Evolutionary conservation across 2,113 vertebrate species (phyloP), one percentile per base, ranked within the genome.

Genomic region (Laticauda laticaudata): DNA sequence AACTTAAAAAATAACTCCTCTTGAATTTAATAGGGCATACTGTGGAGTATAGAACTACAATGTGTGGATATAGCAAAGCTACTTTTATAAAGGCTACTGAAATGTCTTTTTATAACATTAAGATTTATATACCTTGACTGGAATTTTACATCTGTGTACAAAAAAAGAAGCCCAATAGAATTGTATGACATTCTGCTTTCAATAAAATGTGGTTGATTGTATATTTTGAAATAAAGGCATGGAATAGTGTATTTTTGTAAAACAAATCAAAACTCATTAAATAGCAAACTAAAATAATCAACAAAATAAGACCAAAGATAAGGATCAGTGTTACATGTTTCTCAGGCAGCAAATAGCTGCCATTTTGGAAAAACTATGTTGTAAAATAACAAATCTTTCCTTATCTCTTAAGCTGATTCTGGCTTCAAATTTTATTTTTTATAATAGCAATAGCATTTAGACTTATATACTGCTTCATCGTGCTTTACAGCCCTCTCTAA

Each of bases 401-500:
- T 93, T 90, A 75, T 94, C 56, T 92, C 90, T 91, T 92, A 90
- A 95, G 89, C 93, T 90, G 90, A 94, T 93, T 95, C 93, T 96
- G 94, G 91, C 93, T 96, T 92, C 91, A 90, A 90, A 88, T 94
- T 90, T 93, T 97, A 94, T 95, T 93, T 97, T 96, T 96, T 90
- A 95, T 95, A 95, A 95, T 51, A 51, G 48, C 48, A 51, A 51
- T 51, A 51, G 48, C 8, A 51, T 1, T 51, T 51, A 51, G 48
- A 51, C 48, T 51, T 51, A 51, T 51, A 51, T 51, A 51, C 48
- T 1, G 1, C 48, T 51, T 51, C 48, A 51, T 51, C 9, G 48
- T 51, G 8, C 48, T 51, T 51, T 51, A 51, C 8, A 51, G 48
- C 8, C 48, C 48, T 51, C 48, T 51, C 7, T 51, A 51, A 9